These are phyloP conservation scores for Semicossyphus pulcher DNA, from an alignment of 2,113 vertebrate genomes.

Conservation along the genomic window DNA sequence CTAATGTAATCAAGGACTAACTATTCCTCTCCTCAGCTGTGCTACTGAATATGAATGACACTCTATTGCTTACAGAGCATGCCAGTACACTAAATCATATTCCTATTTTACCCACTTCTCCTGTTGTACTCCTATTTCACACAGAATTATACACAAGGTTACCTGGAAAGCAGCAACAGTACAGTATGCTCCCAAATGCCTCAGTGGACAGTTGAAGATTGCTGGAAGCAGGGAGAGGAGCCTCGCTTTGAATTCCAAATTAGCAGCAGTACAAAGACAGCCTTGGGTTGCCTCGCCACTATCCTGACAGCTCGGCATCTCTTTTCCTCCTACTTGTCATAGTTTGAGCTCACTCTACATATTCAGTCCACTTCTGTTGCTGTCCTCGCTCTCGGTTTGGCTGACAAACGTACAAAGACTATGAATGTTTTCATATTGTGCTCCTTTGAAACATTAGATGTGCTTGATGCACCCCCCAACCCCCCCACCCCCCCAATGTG, in stretches of 20 bases:
- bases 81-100: slow-evolving; percentile 11
- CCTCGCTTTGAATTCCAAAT: slow-evolving; percentile 63
- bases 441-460: neutral
- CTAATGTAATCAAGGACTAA: slow-evolving; percentile 19
- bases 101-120: neutral
- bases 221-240: slow-evolving; percentile 39
- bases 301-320: slow-evolving; percentile 53
- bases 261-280: slow-evolving; percentile 53
- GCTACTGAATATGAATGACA: neutral
- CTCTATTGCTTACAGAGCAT: slow-evolving; percentile 3
- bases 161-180: slow-evolving; percentile 19
- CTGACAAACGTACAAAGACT: neutral
- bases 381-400: neutral
- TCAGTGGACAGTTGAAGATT: slow-evolving; percentile 36
- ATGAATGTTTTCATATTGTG: neutral
- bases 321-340: slow-evolving; percentile 1
- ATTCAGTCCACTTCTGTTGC: slow-evolving; percentile 2
- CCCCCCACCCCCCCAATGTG: no score
- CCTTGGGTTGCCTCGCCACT: slow-evolving; percentile 42
- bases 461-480: no score
- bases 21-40: neutral
- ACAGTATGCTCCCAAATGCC: slow-evolving; percentile 30
- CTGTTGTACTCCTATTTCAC: slow-evolving; percentile 6
- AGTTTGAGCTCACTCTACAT: neutral
- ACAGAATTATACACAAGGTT: slow-evolving; percentile 31